Conservation (phyloP, 2,113 vertebrate species). For the Poeciliopsis occidentalis region DNA sequence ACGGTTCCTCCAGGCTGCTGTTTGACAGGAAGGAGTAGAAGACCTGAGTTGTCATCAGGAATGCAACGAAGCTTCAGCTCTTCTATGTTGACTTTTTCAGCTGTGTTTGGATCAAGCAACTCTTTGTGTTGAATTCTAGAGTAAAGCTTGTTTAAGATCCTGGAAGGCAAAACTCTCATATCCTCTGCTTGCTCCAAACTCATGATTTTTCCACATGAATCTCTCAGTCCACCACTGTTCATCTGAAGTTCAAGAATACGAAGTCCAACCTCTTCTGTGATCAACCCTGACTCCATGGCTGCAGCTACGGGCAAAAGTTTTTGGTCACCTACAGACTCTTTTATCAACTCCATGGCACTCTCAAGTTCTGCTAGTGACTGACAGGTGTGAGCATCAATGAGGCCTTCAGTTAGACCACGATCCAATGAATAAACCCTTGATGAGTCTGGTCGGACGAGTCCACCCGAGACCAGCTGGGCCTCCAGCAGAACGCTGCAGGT, state of each 20-base stretch:
- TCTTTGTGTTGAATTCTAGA: slow-evolving; percentile 74
- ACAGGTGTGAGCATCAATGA: slow-evolving; percentile 80
- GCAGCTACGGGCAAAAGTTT: slow-evolving; percentile 73
- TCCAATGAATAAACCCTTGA: slow-evolving; percentile 83
- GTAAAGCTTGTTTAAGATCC: slow-evolving; percentile 76
- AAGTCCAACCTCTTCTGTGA: slow-evolving; percentile 83
- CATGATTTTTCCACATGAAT: slow-evolving; percentile 62
- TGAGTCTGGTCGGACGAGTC: slow-evolving; percentile 85
- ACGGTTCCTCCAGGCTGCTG: slow-evolving; percentile 88
- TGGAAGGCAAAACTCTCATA: slow-evolving; percentile 72
- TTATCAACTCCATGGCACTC: slow-evolving; percentile 74
- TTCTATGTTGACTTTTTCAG: slow-evolving; percentile 82
- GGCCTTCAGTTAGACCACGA: slow-evolving; percentile 78
- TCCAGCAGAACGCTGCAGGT: slow-evolving; percentile 88
- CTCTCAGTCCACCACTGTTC: slow-evolving; percentile 80
- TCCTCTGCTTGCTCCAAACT: slow-evolving; percentile 81
- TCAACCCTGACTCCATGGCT: slow-evolving; percentile 83
- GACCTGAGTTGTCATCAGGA: slow-evolving; percentile 80
- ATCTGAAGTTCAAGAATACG: slow-evolving; percentile 87
- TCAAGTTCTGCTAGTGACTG: slow-evolving; percentile 82
- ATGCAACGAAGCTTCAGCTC: slow-evolving; percentile 85
- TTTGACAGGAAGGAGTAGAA: slow-evolving; percentile 87
- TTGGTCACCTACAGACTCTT: slow-evolving; percentile 37
- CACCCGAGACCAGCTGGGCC: slow-evolving; percentile 88
- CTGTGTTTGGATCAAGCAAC: slow-evolving; percentile 93